These are phyloP conservation scores for Paralichthys olivaceus DNA, from an alignment of 2,113 vertebrate genomes.

Conservation along the genomic window DNA sequence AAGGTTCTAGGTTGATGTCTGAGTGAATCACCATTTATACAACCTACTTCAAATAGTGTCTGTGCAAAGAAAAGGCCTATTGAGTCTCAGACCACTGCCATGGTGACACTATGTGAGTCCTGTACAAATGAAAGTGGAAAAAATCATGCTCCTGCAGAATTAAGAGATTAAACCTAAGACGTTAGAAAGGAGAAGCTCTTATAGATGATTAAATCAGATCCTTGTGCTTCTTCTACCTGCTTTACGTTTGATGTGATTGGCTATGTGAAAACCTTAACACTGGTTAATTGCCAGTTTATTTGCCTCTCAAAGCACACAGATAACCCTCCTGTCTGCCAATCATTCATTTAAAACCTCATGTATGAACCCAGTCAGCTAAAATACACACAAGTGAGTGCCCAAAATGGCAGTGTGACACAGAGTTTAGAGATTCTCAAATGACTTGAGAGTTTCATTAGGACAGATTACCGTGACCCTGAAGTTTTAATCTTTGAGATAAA, in stretches of 20 bases:
- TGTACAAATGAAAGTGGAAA: background rate
- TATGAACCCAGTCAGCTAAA: constrained; percentile 33
- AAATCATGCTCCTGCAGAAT: background rate
- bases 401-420: constrained; percentile 9
- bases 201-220: constrained; percentile 64
- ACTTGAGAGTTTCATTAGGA: constrained; percentile 72
- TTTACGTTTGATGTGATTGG: constrained; percentile 70
- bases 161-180: background rate
- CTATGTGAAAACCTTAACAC: constrained; percentile 67
- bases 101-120: background rate
- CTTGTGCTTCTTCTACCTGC: constrained; percentile 31
- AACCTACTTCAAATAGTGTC: background rate
- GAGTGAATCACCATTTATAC: background rate
- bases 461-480: constrained; percentile 62
- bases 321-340: constrained; percentile 61
- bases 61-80: background rate
- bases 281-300: constrained; percentile 74
- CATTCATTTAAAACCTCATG: constrained; percentile 50
- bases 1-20: constrained; percentile 5
- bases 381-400: background rate
- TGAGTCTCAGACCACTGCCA: background rate
- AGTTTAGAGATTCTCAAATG: constrained; percentile 57
- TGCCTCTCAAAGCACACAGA: constrained; percentile 59
- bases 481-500: constrained; percentile 72
- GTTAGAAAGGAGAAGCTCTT: constrained; percentile 33